phyloP scores from a whole-genome alignment of 2,113 vertebrate species.

The Sakesphorus luctuosus region DNA sequence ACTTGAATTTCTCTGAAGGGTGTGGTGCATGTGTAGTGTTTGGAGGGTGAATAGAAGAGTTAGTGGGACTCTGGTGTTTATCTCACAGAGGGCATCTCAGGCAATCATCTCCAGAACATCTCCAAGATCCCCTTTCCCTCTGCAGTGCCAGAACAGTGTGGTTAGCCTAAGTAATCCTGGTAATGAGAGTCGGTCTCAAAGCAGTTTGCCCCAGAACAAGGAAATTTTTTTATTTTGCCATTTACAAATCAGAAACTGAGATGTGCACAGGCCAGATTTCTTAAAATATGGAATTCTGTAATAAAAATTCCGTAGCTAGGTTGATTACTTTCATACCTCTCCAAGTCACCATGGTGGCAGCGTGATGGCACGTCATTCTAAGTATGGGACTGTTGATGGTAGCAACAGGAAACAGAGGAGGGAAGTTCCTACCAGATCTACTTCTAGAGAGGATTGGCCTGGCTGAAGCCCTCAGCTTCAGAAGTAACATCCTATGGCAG shows the following conservation, averaged over 20 bases:
- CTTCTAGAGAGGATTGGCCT: not conserved
- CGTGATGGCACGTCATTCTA: not conserved
- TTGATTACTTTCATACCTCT: not conserved
- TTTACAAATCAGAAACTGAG: not conserved
- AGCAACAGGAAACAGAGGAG: not conserved
- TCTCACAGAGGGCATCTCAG: conserved; percentile 53
- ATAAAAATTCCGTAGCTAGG: not conserved
- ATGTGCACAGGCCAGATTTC: not conserved
- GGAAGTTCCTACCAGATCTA: not conserved
- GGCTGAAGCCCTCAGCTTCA: not conserved
- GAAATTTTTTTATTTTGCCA: not conserved
- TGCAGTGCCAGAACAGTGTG: not conserved
- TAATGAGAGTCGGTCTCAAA: conserved; percentile 18
- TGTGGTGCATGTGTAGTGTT: conserved; percentile 7
- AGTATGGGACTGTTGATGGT: not conserved
- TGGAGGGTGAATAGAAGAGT: conserved; percentile 47
- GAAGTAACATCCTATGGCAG: not conserved
- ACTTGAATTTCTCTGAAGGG: conserved; percentile 37
- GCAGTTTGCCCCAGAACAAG: not conserved
- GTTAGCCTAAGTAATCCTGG: not conserved
- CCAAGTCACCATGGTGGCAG: not conserved
- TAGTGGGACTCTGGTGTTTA: conserved; percentile 26
- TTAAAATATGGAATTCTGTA: not conserved
- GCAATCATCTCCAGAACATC: not conserved
- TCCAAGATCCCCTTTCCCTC: conserved; percentile 19